These are phyloP conservation scores for Hyphantria cunea DNA, from an alignment of 1,140 invertebrate species.

Conservation along the genomic window DNA sequence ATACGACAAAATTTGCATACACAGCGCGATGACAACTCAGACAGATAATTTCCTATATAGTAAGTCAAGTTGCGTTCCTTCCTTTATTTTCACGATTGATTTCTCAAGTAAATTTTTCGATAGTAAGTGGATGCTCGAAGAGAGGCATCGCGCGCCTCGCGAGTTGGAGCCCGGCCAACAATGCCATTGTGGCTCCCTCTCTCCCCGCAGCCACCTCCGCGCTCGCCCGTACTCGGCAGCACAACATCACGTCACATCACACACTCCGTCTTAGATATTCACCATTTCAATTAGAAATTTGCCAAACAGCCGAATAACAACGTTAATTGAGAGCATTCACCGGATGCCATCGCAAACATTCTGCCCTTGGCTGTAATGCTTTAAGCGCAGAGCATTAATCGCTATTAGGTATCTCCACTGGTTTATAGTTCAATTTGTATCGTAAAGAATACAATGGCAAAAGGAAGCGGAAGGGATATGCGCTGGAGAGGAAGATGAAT, in stretches of 20 bases:
- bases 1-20: not conserved
- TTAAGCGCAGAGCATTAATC: slow-evolving; percentile 10
- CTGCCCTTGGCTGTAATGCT: slow-evolving; percentile 23
- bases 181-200: slow-evolving; percentile 26
- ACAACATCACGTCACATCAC: slow-evolving; percentile 38
- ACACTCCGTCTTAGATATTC: slow-evolving; percentile 36
- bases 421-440: slow-evolving; percentile 35
- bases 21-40: not conserved
- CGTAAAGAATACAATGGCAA: slow-evolving; percentile 38
- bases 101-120: slow-evolving; percentile 5
- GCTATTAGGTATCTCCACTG: slow-evolving; percentile 22
- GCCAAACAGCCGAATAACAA: slow-evolving; percentile 42
- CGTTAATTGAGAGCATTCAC: slow-evolving; percentile 48
- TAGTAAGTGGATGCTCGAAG: slow-evolving; percentile 19
- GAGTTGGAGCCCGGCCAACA: slow-evolving; percentile 30
- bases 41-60: not conserved
- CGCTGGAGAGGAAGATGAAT: slow-evolving; percentile 31
- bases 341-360: slow-evolving; percentile 37
- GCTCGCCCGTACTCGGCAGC: not conserved
- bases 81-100: not conserved
- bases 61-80: not conserved
- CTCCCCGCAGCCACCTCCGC: slow-evolving; percentile 1
- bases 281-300: slow-evolving; percentile 54
- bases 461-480: slow-evolving; percentile 31
- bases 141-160: slow-evolving; percentile 5